phyloP scores from a whole-genome alignment of 2,113 vertebrate genomes.

The Pholis gunnellus region DNA sequence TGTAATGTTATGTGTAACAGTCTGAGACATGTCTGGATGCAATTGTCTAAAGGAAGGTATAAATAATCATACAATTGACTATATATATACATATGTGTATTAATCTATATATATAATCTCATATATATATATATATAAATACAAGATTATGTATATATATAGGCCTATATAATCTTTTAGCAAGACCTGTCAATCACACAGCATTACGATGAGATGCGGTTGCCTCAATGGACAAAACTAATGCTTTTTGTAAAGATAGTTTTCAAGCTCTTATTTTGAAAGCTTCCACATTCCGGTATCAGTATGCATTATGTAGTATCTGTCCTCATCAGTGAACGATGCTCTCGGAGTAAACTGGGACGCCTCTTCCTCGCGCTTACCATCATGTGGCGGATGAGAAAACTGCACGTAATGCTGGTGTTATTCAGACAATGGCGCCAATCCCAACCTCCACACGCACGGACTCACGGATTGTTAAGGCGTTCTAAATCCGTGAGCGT shows the following conservation, averaged over 20 bases:
- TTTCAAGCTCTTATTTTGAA: constrained; percentile 59
- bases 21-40: too few species aligned
- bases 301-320: neutral
- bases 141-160: too few species aligned
- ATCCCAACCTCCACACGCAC: too few species aligned
- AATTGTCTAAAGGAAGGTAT: neutral
- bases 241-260: neutral
- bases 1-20: too few species aligned
- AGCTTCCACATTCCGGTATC: constrained; percentile 12
- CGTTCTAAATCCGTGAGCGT: too few species aligned
- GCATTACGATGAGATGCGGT: too few species aligned
- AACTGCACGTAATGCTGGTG: constrained; percentile 3
- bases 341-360: constrained; percentile 12
- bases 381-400: constrained; percentile 47
- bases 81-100: too few species aligned
- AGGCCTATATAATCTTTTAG: neutral
- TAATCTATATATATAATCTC: too few species aligned
- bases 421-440: constrained; percentile 9
- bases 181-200: neutral
- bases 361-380: neutral
- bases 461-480: too few species aligned
- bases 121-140: too few species aligned
- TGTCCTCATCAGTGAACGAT: constrained; percentile 5
- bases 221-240: neutral
- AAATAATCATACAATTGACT: neutral